Percentiles rank a stretch among this genome's conserved stretches.
Conservation (phyloP, 2,888 invertebrate genomes). For the Drosophila parthenogenetica region DNA sequence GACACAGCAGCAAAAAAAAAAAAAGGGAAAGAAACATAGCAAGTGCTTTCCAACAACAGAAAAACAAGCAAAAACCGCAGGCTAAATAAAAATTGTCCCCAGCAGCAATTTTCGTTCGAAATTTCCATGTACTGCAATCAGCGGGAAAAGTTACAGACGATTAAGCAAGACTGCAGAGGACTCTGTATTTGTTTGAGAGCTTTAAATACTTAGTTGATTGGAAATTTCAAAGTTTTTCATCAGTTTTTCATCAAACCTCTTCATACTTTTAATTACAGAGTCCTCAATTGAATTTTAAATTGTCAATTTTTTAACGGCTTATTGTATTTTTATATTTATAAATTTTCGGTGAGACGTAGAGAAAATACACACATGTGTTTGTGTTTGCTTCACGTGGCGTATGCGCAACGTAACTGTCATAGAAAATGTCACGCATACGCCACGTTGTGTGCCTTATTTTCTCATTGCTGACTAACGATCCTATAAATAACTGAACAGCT, state of each 20-base stretch:
- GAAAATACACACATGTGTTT: conserved; percentile 10
- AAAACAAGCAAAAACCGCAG: conserved; percentile 27
- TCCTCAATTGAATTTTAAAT: too few species aligned
- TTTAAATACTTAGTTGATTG: too few species aligned
- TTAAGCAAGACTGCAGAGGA: not conserved
- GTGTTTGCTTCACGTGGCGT: conserved; percentile 30
- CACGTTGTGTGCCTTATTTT: conserved; percentile 29
- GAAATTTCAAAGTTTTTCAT: too few species aligned
- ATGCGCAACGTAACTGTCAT: conserved; percentile 49
- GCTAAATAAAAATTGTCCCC: conserved; percentile 52
- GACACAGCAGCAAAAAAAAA: conserved; percentile 34
- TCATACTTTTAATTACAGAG: too few species aligned
- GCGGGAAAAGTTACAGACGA: conserved; percentile 1
- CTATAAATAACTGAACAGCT: conserved; percentile 42
- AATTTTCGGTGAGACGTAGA: not conserved
- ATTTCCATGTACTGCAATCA: conserved; percentile 34
- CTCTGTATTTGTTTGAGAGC: not conserved
- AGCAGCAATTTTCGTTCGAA: conserved; percentile 28
- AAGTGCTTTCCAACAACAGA: not conserved
- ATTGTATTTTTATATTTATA: conserved; percentile 44
- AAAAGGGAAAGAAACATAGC: conserved; percentile 4
- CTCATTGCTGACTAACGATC: not conserved
- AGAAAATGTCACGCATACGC: conserved; percentile 38
- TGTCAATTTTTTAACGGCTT: conserved; percentile 31
- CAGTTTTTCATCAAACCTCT: too few species aligned